Base-by-base conservation (phyloP, 2,113 vertebrate genomes). In the Lagopus muta region DNA sequence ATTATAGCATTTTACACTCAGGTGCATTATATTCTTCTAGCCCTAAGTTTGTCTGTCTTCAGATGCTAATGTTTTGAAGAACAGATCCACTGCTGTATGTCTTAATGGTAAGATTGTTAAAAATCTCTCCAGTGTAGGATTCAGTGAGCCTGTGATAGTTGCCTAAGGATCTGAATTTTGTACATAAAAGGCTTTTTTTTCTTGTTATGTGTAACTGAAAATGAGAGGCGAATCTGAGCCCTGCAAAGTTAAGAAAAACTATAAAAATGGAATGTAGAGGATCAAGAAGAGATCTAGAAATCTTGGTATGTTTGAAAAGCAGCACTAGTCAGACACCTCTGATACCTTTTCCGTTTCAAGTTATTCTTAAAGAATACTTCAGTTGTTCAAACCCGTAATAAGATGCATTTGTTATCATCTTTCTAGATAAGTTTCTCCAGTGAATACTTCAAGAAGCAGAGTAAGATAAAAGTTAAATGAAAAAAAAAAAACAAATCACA, bases 361-460 rank as follows among this genome's bases (percentile, higher is more conserved):
- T 86, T 20, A 70, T 81, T 73, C 70, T 52, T 42, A 65, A 82
- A 73, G 22, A 11, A 28, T 43, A 50, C 43, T 95, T 94, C 52
- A 70, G 13, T 50, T 91, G 55, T 66, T 89, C 82, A 88, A 88
- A 62, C 24, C 52, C 92, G 30, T 52, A 48, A 18, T 47, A 75
- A 48, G 38, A 75, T 77, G 28, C 55, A 16, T 73, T 91, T 89
- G 36, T 84, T 42, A 89, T 92, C 71, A 70, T 55, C 27, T 80
- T 89, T 60, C 82, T 36, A 54, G 42, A 36, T 73, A 48, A 78
- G 76, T 74, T 54, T 75, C 18, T 84, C 76, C n/a, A 83, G 36
- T 82, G 57, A 83, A 38, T 81, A 47, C 57, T 88, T 93, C 64
- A 86, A 88, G 64, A n/a, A 93, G n/a, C 40, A 58, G 24, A 89